phyloP scores from a whole-genome alignment of 1,140 invertebrate species.

The Cardiocondyla obscurior region DNA sequence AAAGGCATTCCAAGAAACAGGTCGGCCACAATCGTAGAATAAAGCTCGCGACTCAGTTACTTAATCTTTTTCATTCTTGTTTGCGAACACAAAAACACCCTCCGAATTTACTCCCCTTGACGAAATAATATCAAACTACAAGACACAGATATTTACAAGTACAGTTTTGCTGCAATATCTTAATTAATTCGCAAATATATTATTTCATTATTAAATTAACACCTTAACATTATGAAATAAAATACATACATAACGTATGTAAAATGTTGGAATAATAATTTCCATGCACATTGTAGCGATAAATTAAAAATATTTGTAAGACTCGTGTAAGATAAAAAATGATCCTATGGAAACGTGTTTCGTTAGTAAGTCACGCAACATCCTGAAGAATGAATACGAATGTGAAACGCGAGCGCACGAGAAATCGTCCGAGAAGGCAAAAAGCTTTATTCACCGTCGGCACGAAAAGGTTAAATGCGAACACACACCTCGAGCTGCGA shows the following conservation, averaged over 20 bases:
- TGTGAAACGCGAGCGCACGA: constrained; percentile 39
- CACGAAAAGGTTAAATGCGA: constrained; percentile 58
- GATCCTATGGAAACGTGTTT: background rate
- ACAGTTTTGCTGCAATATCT: background rate
- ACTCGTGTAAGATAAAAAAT: background rate
- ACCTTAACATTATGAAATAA: background rate
- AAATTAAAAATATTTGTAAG: background rate
- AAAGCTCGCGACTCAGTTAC: constrained; percentile 59
- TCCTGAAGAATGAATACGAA: constrained; percentile 34
- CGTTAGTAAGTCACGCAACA: constrained; percentile 46
- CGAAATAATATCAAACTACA: constrained; percentile 8
- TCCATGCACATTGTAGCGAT: background rate
- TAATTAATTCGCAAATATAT: background rate
- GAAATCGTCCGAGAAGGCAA: constrained; percentile 39
- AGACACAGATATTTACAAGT: constrained; percentile 19
- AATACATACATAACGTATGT: background rate
- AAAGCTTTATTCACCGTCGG: constrained; percentile 42
- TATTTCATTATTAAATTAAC: background rate
- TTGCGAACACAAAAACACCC: constrained; percentile 54
- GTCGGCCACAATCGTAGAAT: constrained; percentile 28
- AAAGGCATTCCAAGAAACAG: constrained; percentile 40
- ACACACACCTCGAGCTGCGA: constrained; percentile 10
- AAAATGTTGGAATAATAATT: background rate
- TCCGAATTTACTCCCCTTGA: background rate
- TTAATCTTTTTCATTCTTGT: constrained; percentile 51